Evolutionary conservation across 2,797 vertebrate genomes (phyloP).

Genomic region (Eulemur rubriventer): DNA sequence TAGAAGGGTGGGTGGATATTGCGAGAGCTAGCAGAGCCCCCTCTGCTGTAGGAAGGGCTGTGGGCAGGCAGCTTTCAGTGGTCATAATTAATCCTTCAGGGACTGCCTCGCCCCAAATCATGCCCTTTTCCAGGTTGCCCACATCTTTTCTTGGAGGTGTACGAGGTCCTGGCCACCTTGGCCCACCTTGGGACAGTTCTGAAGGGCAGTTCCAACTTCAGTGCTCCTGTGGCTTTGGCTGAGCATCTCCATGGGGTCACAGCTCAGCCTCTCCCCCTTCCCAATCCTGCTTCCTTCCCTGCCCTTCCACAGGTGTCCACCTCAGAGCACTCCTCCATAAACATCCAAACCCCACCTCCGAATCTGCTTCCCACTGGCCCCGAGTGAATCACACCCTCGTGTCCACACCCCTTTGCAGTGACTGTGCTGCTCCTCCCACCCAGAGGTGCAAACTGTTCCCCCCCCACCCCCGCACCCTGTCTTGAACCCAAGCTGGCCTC

Average conservation of each 20-base stretch:
- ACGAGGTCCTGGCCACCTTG: not conserved
- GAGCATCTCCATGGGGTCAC: not conserved
- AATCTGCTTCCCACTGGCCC: not conserved
- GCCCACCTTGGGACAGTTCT: not conserved
- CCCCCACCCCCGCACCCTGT: too few species aligned
- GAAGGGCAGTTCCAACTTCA: not conserved
- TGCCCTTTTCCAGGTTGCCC: not conserved
- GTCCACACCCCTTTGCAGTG: not conserved
- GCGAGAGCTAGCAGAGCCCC: not conserved
- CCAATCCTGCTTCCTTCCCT: not conserved
- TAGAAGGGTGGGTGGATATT: not conserved
- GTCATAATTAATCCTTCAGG: not conserved
- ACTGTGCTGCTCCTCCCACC: not conserved
- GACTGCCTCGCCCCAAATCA: not conserved
- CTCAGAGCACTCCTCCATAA: not conserved
- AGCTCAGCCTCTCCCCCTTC: not conserved
- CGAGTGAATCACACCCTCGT: not conserved
- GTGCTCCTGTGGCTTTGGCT: rapidly evolving
- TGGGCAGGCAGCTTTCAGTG: not conserved
- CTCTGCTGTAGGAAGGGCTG: not conserved
- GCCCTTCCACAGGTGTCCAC: not conserved
- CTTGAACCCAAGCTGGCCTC: not conserved
- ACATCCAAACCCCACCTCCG: not conserved
- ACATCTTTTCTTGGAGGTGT: not conserved
- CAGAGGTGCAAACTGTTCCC: not conserved